phyloP scores from a whole-genome alignment of 2,888 invertebrate species.

The Ecdyonurus torrentis region DNA sequence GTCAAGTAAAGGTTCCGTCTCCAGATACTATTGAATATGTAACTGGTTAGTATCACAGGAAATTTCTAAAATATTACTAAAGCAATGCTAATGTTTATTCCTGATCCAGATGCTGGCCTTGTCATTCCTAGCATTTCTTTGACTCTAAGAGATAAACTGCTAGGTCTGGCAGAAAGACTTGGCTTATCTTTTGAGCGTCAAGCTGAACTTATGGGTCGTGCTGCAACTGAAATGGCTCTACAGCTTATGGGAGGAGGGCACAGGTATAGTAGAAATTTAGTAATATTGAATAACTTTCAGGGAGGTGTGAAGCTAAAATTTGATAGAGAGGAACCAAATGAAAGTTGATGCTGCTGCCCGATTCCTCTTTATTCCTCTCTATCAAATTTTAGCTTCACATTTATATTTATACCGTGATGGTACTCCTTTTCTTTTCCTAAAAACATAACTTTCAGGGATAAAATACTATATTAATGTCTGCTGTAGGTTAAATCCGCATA shows the following conservation, averaged over 20 bases:
- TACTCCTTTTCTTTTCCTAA: background rate
- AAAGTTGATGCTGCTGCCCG: too few relatives aligned
- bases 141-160: slow-evolving; percentile 46
- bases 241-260: slow-evolving; percentile 71
- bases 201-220: slow-evolving; percentile 63
- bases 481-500: slow-evolving; percentile 56
- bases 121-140: slow-evolving; percentile 58
- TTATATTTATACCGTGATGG: too few relatives aligned
- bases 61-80: background rate
- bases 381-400: too few relatives aligned
- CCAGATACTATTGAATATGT: slow-evolving; percentile 45
- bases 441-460: slow-evolving; percentile 1
- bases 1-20: slow-evolving; percentile 54
- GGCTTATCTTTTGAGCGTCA: slow-evolving; percentile 49
- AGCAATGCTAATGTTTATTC: background rate
- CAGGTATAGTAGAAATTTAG: too few relatives aligned
- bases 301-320: too few relatives aligned
- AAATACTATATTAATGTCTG: background rate
- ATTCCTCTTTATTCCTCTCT: too few relatives aligned
- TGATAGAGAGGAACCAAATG: too few relatives aligned
- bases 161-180: slow-evolving; percentile 45
- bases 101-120: slow-evolving; percentile 50
- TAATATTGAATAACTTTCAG: too few relatives aligned
- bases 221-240: slow-evolving; percentile 67
- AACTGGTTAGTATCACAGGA: slow-evolving; percentile 28